Evolutionary conservation across 1,140 invertebrate species (phyloP).

Genomic region (Polypedilum pembai): DNA sequence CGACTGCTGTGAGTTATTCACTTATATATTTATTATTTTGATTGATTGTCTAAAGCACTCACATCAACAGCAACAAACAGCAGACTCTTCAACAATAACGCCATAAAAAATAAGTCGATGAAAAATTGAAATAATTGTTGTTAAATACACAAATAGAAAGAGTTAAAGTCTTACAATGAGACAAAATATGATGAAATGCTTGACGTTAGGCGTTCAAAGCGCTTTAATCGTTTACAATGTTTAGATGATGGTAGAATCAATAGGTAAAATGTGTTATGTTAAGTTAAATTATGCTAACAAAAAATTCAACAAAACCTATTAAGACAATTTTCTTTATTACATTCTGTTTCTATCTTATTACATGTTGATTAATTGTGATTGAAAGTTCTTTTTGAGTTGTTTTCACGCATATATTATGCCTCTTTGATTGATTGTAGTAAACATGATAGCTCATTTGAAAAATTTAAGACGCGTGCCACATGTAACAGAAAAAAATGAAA

Average conservation of each 20-base stretch:
- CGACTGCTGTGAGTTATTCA: constrained; percentile 10
- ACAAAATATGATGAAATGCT: no score
- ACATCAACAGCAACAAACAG: not conserved
- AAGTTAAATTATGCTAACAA: no score
- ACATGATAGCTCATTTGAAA: not conserved
- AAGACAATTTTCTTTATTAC: not conserved
- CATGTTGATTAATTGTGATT: constrained; percentile 26
- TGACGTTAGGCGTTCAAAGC: no score
- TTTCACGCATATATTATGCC: not conserved
- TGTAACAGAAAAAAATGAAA: not conserved
- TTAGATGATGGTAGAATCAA: no score
- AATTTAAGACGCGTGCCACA: not conserved
- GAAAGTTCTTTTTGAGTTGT: constrained; percentile 22
- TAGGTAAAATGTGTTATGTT: no score
- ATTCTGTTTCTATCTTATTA: not conserved
- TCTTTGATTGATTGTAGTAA: constrained; percentile 20
- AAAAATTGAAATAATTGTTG: constrained; percentile 28
- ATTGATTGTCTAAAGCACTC: not conserved
- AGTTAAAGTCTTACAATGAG: no score
- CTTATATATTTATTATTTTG: constrained; percentile 12
- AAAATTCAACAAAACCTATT: no score
- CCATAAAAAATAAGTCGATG: constrained; percentile 13
- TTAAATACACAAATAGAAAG: constrained; percentile 22
- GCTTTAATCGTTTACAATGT: no score
- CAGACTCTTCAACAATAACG: not conserved